Percentiles rank a stretch among this genome's conserved stretches.
phyloP scores from a whole-genome alignment of 2,888 invertebrate species.

The Oligia latruncula region DNA sequence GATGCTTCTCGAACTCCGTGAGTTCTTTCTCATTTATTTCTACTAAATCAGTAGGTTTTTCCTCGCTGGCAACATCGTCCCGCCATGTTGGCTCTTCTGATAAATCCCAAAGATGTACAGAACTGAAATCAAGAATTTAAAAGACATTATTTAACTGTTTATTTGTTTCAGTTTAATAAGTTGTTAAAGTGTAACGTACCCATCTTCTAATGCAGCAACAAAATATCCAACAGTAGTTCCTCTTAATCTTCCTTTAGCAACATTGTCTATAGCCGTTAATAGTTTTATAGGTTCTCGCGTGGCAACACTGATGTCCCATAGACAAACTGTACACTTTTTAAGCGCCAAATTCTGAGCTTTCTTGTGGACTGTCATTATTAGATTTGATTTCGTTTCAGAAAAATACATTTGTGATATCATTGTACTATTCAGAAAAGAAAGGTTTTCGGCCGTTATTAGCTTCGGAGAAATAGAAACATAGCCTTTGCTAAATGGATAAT shows the following conservation, averaged over 20 bases:
- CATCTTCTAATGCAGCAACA: conserved; percentile 82
- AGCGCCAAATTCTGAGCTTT: conserved; percentile 62
- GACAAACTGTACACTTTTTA: conserved; percentile 77
- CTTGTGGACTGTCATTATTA: conserved; percentile 81
- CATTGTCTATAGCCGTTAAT: conserved; percentile 80
- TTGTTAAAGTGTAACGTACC: conserved; percentile 73
- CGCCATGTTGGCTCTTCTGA: conserved; percentile 81
- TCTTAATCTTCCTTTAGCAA: conserved; percentile 76
- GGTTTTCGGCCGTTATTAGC: conserved; percentile 67
- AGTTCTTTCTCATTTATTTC: conserved; percentile 68
- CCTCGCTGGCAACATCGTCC: conserved; percentile 68
- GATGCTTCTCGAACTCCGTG: conserved; percentile 76
- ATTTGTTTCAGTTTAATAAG: neutral
- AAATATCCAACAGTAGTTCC: conserved; percentile 82
- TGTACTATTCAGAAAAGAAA: conserved; percentile 72
- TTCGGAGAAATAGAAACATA: conserved; percentile 75
- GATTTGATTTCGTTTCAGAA: conserved; percentile 79
- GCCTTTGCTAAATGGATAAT: conserved; percentile 82
- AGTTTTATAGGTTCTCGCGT: conserved; percentile 79
- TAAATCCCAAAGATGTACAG: conserved; percentile 85
- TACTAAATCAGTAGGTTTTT: conserved; percentile 70
- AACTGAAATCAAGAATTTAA: conserved; percentile 71
- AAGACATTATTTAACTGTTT: neutral
- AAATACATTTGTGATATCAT: conserved; percentile 76
- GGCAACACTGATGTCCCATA: conserved; percentile 84